Conservation (phyloP, 2,113 vertebrate species). For the Phylloscopus trochilus region DNA sequence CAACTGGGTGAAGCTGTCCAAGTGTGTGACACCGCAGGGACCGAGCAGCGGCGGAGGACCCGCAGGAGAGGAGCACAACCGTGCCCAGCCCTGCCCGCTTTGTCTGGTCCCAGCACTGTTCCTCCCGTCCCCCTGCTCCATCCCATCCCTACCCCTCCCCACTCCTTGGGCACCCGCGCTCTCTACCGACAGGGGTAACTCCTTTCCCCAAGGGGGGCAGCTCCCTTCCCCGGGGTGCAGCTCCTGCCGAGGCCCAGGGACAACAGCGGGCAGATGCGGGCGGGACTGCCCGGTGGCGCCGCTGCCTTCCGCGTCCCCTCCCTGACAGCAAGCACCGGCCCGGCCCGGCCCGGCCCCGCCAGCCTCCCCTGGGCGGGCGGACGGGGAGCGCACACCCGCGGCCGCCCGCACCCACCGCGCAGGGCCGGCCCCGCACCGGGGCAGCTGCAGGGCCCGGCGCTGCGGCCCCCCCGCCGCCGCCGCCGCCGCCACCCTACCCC, state of each 20-base stretch:
- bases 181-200: fast-evolving
- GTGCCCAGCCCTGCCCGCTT: neutral
- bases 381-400: neutral
- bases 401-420: neutral
- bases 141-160: neutral
- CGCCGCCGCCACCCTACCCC: too few relatives aligned
- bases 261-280: neutral
- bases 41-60: neutral
- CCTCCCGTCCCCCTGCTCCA: neutral
- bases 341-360: neutral
- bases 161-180: neutral
- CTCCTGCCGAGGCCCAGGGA: neutral
- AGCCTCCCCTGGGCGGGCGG: too few relatives aligned
- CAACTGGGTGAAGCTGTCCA: fast-evolving
- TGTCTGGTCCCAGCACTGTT: fast-evolving
- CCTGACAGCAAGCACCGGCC: neutral
- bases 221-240: neutral
- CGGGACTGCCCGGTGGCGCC: neutral
- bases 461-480: too few relatives aligned
- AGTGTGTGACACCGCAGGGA: fast-evolving
- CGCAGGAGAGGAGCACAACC: neutral
- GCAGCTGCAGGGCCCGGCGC: too few relatives aligned
- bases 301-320: neutral
- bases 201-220: neutral
- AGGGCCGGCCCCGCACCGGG: too few relatives aligned